These are phyloP conservation scores for Zelleria hepariella DNA, from an alignment of 2,888 invertebrate genomes.

Conservation along the genomic window DNA sequence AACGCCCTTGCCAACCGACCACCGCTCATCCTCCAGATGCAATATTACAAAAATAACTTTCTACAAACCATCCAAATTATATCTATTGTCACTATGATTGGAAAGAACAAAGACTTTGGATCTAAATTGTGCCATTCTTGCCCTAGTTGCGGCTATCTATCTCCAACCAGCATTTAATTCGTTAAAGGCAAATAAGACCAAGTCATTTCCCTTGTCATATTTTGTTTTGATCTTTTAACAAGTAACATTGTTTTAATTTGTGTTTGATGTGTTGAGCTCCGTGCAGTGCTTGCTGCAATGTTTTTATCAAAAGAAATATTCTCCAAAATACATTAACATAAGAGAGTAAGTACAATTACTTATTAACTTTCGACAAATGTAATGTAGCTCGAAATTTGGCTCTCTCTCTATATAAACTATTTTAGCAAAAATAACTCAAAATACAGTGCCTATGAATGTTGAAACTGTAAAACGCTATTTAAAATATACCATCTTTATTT, in stretches of 20 bases:
- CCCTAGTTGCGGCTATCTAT: not conserved
- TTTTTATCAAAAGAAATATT: not conserved
- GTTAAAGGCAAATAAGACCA: constrained; percentile 19
- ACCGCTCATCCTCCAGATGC: constrained; percentile 27
- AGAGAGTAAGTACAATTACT: constrained; percentile 24
- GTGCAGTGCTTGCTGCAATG: not conserved
- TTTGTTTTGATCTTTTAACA: constrained; percentile 12
- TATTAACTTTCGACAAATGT: constrained; percentile 8
- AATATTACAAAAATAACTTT: constrained; percentile 56
- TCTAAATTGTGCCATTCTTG: constrained; percentile 10
- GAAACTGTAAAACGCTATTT: constrained; percentile 48
- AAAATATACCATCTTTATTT: constrained; percentile 40
- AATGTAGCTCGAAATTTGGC: not conserved
- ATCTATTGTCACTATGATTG: constrained; percentile 37
- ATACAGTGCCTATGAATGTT: constrained; percentile 42
- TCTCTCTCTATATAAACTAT: constrained; percentile 40
- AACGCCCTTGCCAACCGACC: not conserved
- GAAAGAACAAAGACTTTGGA: constrained; percentile 25
- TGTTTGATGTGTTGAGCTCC: not conserved
- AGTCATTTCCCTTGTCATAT: constrained; percentile 24
- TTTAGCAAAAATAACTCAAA: constrained; percentile 48
- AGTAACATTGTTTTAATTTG: constrained; percentile 22
- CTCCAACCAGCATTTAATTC: not conserved
- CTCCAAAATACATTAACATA: not conserved
- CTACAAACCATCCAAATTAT: constrained; percentile 31